Percentiles rank a stretch among this genome's conserved stretches.
phyloP scores from a whole-genome alignment of 2,113 vertebrate species.

The Orycteropus afer region DNA sequence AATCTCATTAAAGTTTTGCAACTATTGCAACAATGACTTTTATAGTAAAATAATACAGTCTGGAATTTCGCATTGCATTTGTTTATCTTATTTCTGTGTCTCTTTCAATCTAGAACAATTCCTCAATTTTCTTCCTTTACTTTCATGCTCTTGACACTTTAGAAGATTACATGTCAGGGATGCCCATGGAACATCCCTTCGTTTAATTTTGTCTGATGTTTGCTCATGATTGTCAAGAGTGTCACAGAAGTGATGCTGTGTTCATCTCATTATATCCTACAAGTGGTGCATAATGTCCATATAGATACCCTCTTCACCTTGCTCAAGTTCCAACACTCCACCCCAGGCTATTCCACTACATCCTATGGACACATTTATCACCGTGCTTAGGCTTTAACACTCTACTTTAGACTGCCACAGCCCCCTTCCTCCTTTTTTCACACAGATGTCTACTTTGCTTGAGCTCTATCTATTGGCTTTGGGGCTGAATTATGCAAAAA shows the following conservation, averaged over 20 bases:
- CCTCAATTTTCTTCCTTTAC: not conserved
- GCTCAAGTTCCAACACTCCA: rapidly evolving
- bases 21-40: not conserved
- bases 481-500: not conserved
- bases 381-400: not conserved
- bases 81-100: not conserved
- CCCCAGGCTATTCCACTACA: not conserved
- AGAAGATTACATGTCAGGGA: not conserved
- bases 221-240: not conserved
- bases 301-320: rapidly evolving
- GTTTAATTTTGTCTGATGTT: not conserved
- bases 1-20: not conserved
- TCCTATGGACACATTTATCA: rapidly evolving
- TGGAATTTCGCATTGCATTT: not conserved
- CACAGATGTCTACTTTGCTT: not conserved
- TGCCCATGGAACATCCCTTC: not conserved
- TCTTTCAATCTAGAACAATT: not conserved
- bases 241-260: not conserved
- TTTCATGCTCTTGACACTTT: no score
- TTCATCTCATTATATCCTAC: rapidly evolving
- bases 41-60: not conserved
- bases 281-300: rapidly evolving
- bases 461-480: not conserved
- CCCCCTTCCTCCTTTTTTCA: not conserved
- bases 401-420: not conserved